phyloP scores from a whole-genome alignment of 2,113 vertebrate genomes.

The Neolamprologus variostigma region DNA sequence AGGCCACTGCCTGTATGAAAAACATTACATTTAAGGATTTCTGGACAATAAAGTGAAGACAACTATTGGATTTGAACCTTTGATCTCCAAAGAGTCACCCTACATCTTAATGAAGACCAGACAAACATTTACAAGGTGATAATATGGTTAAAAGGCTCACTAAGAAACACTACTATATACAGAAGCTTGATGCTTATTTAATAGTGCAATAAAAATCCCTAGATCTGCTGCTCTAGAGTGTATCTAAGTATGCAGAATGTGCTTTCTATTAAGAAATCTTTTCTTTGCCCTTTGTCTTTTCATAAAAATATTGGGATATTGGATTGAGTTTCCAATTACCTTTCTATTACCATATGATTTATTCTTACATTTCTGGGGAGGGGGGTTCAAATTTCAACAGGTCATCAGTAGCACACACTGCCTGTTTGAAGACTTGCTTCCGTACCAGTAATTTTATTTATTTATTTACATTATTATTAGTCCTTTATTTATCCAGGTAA shows the following conservation, averaged over 20 bases:
- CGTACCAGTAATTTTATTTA: neutral
- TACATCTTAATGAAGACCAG: neutral
- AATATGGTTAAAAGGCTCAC: neutral
- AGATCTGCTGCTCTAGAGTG: neutral
- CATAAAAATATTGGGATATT: neutral
- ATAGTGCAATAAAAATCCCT: neutral
- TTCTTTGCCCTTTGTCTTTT: neutral
- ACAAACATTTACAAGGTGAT: conserved; percentile 16
- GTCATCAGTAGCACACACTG: neutral
- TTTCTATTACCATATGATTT: neutral
- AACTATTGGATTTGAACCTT: neutral
- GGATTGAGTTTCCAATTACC: neutral
- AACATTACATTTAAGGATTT: neutral
- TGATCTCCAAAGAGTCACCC: neutral
- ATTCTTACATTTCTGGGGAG: neutral
- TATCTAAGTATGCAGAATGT: neutral
- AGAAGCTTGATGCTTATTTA: neutral
- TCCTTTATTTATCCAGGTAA: neutral
- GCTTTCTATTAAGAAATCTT: neutral
- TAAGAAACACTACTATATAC: neutral
- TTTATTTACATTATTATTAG: neutral
- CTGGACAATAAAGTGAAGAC: neutral
- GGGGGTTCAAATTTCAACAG: neutral
- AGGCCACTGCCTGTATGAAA: neutral
- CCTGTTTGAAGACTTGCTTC: neutral